phyloP scores from a whole-genome alignment of 2,888 invertebrate genomes.

The Drosophila mayaguana region DNA sequence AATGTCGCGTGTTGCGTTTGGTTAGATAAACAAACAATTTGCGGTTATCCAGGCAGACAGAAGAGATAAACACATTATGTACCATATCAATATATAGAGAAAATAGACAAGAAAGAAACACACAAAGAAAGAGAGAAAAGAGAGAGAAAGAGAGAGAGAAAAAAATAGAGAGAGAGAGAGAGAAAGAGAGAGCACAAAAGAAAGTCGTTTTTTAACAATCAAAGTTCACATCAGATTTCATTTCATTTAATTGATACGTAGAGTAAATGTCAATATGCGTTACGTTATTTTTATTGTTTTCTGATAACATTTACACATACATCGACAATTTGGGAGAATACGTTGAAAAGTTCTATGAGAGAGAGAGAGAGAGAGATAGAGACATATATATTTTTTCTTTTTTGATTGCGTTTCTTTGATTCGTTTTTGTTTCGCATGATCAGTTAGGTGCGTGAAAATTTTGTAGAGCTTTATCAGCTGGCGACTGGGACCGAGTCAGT shows the following conservation, averaged over 20 bases:
- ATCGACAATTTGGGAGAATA: conserved; percentile 59
- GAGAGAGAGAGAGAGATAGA: conserved; percentile 7
- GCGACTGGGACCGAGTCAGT: conserved; percentile 4
- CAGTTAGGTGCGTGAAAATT: conserved; percentile 40
- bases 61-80: conserved; percentile 20
- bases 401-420: conserved; percentile 2
- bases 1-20: conserved; percentile 38
- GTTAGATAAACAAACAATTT: conserved; percentile 44
- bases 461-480: background rate
- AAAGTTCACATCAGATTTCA: conserved; percentile 15
- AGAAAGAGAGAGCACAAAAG: conserved; percentile 58
- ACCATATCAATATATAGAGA: conserved; percentile 21
- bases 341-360: conserved; percentile 35
- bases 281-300: conserved; percentile 30
- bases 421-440: conserved; percentile 16
- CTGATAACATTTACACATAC: conserved; percentile 61
- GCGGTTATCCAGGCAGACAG: conserved; percentile 29
- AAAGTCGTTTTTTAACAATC: conserved; percentile 51
- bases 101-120: conserved; percentile 28
- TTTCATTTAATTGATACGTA: conserved; percentile 47
- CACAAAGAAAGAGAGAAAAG: conserved; percentile 31
- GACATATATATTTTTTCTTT: conserved; percentile 12
- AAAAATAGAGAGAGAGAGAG: conserved; percentile 33
- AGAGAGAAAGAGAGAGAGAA: conserved; percentile 30
- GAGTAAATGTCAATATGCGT: conserved; percentile 63